phyloP scores from a whole-genome alignment of 2,113 vertebrate species.

The Salminus brasiliensis region DNA sequence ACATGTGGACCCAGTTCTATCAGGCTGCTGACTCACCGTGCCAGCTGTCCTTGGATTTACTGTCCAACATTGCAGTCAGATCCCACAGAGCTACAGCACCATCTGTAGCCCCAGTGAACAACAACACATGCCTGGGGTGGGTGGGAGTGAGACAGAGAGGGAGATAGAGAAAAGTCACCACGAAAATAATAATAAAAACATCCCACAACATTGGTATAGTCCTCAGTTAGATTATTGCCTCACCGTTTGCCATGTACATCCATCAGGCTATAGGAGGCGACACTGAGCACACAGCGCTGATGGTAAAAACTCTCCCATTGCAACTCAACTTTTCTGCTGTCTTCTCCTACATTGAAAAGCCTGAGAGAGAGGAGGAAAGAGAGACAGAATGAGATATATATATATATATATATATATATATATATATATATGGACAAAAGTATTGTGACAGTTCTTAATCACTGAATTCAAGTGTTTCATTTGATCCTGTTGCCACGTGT shows the following conservation, averaged over 20 bases:
- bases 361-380: conserved; percentile 63
- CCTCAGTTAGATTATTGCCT: conserved; percentile 43
- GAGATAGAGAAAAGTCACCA: conserved; percentile 6
- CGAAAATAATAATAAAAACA: conserved; percentile 10
- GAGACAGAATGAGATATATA: too few species aligned
- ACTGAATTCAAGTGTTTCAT: too few species aligned
- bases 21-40: conserved; percentile 53
- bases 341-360: conserved; percentile 83
- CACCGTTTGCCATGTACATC: conserved; percentile 74
- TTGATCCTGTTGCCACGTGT: too few species aligned
- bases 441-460: too few species aligned
- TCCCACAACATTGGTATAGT: neutral
- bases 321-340: conserved; percentile 72
- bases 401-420: too few species aligned
- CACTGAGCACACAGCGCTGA: conserved; percentile 90
- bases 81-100: conserved; percentile 89
- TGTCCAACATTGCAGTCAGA: conserved; percentile 65
- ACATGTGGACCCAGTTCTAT: conserved; percentile 24
- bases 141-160: conserved; percentile 26
- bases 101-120: conserved; percentile 91
- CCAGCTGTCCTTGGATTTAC: conserved; percentile 52
- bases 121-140: conserved; percentile 74
- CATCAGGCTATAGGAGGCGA: conserved; percentile 70
- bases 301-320: conserved; percentile 89
- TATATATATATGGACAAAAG: too few species aligned